Evolutionary conservation across 1,140 invertebrate species (phyloP).

Genomic region (Hypothenemus hampei): DNA sequence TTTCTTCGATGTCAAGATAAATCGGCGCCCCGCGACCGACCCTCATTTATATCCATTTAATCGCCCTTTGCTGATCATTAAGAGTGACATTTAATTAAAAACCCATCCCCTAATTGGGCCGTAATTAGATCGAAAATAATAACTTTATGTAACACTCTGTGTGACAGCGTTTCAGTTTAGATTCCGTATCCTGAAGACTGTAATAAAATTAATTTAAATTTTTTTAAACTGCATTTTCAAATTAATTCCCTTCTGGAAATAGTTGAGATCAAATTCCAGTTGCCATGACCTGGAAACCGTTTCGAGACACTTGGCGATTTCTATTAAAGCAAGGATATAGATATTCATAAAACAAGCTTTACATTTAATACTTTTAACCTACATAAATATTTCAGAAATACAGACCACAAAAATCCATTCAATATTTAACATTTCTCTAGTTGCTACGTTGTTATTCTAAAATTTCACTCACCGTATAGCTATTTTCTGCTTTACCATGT

Average conservation of each 20-base stretch:
- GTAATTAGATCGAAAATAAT: constrained; percentile 8
- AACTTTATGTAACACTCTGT: neutral
- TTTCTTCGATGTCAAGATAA: neutral
- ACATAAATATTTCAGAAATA: no score
- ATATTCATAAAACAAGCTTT: no score
- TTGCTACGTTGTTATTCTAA: no score
- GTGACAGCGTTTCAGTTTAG: neutral
- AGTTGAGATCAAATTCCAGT: no score
- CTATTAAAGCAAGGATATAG: no score
- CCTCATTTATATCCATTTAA: constrained; percentile 12
- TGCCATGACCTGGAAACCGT: no score
- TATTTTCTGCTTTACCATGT: no score
- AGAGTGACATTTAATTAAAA: constrained; percentile 13
- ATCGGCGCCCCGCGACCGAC: neutral
- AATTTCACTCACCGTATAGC: no score
- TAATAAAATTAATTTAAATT: neutral
- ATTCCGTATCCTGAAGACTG: neutral
- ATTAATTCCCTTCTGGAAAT: neutral
- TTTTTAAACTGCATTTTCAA: neutral
- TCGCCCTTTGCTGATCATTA: constrained; percentile 11
- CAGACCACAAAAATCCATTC: no score
- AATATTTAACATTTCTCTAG: no score
- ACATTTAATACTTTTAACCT: no score
- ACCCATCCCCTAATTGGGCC: neutral
- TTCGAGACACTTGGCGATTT: no score